These are phyloP conservation scores for Drosophila formosana DNA, from an alignment of 2,888 invertebrate species.

Conservation along the genomic window DNA sequence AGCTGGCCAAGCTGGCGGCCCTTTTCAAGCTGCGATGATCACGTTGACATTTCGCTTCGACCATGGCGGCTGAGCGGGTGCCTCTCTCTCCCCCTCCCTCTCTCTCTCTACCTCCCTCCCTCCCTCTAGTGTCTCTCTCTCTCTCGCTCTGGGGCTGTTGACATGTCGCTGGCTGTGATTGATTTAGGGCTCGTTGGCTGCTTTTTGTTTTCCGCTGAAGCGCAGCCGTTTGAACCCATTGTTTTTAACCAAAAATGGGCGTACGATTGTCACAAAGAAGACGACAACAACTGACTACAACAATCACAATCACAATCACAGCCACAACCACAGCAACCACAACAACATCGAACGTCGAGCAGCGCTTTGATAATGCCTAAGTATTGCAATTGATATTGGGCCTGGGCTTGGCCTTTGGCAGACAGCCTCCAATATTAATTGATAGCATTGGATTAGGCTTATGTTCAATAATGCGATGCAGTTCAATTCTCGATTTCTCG, in stretches of 20 bases:
- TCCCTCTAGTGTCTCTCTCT: background rate
- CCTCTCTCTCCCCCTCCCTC: background rate
- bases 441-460: slow-evolving; percentile 33
- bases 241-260: slow-evolving; percentile 75
- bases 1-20: slow-evolving; percentile 62
- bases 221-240: slow-evolving; percentile 79
- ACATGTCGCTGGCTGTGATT: slow-evolving; percentile 77
- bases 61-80: slow-evolving; percentile 16
- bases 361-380: slow-evolving; percentile 4
- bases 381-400: slow-evolving; percentile 16
- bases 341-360: slow-evolving; percentile 7
- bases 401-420: slow-evolving; percentile 1
- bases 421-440: slow-evolving; percentile 26
- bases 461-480: background rate
- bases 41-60: slow-evolving; percentile 73
- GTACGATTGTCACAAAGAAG: slow-evolving; percentile 54
- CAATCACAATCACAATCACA: slow-evolving; percentile 6
- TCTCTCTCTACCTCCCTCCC: background rate
- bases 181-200: slow-evolving; percentile 76
- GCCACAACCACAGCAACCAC: slow-evolving; percentile 1
- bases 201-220: slow-evolving; percentile 73
- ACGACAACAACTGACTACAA: slow-evolving; percentile 33
- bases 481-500: background rate
- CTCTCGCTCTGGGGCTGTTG: slow-evolving; percentile 55
- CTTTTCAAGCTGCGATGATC: slow-evolving; percentile 75